These are phyloP conservation scores for Mixornis gularis DNA, from an alignment of 2,113 vertebrate genomes.

Conservation along the genomic window DNA sequence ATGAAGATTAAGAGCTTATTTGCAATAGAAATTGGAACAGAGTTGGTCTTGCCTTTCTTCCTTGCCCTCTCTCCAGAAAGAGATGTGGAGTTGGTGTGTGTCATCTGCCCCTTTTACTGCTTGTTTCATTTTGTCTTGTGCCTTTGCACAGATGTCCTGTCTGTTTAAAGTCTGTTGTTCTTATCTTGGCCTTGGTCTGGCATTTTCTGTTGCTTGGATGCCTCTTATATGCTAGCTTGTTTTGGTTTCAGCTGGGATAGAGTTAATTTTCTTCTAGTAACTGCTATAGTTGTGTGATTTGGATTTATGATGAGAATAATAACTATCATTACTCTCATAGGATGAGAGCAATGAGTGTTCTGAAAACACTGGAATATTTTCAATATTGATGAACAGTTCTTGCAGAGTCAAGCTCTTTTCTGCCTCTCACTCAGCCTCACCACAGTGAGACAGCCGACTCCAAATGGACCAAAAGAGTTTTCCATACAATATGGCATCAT, in stretches of 20 bases:
- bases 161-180: background rate
- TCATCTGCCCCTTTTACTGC: background rate
- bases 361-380: background rate
- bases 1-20: background rate
- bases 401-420: background rate
- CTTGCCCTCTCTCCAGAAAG: background rate
- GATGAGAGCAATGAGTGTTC: background rate
- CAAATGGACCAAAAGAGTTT: background rate
- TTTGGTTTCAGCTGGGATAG: background rate
- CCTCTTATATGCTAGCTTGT: background rate
- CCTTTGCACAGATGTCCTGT: background rate
- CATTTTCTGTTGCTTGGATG: background rate
- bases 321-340: too few relatives aligned
- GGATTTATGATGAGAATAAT: background rate
- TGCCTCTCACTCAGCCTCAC: background rate
- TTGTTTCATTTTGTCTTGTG: background rate
- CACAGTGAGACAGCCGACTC: background rate
- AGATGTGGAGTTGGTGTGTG: fast-evolving
- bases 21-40: background rate
- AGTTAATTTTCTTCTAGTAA: background rate
- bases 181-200: background rate
- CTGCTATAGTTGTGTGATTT: background rate
- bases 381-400: background rate
- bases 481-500: too few relatives aligned
- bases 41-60: background rate